Conservation (phyloP, 2,797 vertebrate genomes). For the Propithecus deckenii region DNA sequence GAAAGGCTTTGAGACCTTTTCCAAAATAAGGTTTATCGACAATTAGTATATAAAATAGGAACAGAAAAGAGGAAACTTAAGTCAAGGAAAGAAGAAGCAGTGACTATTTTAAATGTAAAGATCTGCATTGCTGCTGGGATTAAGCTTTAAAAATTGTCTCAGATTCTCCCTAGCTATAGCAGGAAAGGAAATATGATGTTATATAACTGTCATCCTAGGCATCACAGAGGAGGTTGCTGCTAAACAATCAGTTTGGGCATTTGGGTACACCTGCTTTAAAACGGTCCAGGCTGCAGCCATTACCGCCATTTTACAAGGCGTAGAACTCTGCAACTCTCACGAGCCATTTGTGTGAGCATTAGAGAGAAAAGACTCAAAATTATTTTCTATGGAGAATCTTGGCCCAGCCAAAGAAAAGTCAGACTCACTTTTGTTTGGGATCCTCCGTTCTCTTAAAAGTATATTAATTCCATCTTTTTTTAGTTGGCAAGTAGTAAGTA, state of each 20-base stretch:
- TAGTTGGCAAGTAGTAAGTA: neutral
- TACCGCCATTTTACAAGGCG: neutral
- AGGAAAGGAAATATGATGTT: neutral
- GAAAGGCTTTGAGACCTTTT: conserved; percentile 48
- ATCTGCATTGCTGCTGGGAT: neutral
- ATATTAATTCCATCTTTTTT: neutral
- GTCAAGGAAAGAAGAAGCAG: neutral
- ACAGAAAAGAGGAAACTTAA: neutral
- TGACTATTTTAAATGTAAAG: conserved; percentile 48
- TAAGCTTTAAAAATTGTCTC: conserved; percentile 6
- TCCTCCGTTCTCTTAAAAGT: neutral
- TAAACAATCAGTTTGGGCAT: neutral
- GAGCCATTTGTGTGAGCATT: neutral
- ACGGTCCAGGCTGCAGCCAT: neutral
- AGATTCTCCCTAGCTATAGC: neutral
- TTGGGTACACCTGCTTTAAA: neutral
- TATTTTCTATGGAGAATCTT: conserved; percentile 10
- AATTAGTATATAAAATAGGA: conserved; percentile 41
- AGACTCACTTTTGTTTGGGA: neutral
- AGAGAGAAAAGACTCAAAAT: neutral
- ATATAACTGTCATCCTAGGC: neutral
- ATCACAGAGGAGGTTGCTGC: neutral
- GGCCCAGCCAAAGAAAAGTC: neutral
- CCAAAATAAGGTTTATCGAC: conserved; percentile 39
- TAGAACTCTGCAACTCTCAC: neutral